These are phyloP conservation scores for Danionella dracula DNA, from an alignment of 2,797 vertebrate genomes.

Conservation along the genomic window DNA sequence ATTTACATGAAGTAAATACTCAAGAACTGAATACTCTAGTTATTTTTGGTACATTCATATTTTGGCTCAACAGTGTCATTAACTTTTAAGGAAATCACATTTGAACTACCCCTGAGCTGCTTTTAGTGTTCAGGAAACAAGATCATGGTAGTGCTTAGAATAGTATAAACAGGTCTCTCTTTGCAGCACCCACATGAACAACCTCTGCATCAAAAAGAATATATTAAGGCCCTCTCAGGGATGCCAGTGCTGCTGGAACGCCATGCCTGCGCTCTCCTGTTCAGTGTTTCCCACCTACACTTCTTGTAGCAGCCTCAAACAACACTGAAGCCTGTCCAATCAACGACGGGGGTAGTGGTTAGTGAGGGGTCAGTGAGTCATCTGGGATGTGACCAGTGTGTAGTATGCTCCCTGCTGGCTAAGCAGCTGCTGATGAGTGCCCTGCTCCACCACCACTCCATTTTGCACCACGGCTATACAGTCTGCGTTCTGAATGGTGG, in stretches of 20 bases:
- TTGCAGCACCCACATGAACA: not conserved
- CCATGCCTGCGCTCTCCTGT: not conserved
- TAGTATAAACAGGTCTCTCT: not conserved
- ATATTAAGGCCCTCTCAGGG: not conserved
- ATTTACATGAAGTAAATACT: not conserved
- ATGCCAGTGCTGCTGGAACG: not conserved
- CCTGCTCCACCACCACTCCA: conserved; percentile 76
- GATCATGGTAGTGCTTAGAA: conserved; percentile 9
- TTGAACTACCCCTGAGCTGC: not conserved
- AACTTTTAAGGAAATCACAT: not conserved
- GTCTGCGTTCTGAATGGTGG: conserved; percentile 89
- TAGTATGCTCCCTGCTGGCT: conserved; percentile 80
- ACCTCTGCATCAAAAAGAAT: too few species aligned
- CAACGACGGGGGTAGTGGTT: not conserved
- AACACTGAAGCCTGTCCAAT: not conserved
- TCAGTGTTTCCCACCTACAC: too few species aligned
- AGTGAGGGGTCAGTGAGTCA: conserved; percentile 43
- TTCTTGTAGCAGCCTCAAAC: too few species aligned
- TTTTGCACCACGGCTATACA: conserved; percentile 81
- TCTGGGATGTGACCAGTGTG: conserved; percentile 80
- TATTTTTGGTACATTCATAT: too few species aligned
- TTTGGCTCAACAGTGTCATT: too few species aligned
- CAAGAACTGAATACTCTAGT: not conserved
- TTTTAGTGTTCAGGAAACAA: not conserved
- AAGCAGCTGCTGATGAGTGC: conserved; percentile 88